Percentiles rank a stretch among this genome's conserved stretches.
These are phyloP conservation scores for Echiichthys vipera DNA, from an alignment of 2,797 vertebrate genomes.

Conservation along the genomic window DNA sequence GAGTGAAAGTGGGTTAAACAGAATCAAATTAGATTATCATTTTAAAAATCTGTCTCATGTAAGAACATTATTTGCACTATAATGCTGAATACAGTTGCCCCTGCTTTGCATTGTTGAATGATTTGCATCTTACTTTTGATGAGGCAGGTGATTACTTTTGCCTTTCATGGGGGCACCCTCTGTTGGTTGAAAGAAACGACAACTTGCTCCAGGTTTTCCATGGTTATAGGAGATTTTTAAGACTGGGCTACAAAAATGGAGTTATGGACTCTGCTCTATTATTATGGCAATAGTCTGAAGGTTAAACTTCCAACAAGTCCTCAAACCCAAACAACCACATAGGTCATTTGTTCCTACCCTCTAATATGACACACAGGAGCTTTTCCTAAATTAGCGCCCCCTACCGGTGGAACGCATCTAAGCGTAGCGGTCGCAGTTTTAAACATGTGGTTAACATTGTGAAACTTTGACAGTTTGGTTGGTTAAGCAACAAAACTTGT, in stretches of 20 bases:
- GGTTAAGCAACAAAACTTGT: too few species aligned
- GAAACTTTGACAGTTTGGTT: too few species aligned
- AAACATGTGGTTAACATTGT: too few species aligned
- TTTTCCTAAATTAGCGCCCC: too few species aligned
- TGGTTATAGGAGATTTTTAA: not conserved
- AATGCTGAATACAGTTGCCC: not conserved
- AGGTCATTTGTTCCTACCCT: too few species aligned
- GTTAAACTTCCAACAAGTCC: too few species aligned
- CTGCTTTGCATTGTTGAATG: not conserved
- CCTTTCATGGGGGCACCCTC: conserved; percentile 29
- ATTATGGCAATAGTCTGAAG: not conserved
- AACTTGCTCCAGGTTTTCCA: not conserved
- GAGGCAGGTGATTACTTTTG: not conserved
- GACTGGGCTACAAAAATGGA: not conserved
- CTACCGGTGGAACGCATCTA: too few species aligned
- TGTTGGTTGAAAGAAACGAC: conserved; percentile 31
- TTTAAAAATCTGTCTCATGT: not conserved
- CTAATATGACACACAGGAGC: too few species aligned
- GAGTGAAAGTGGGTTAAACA: not conserved
- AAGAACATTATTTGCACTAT: not conserved
- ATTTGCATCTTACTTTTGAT: not conserved
- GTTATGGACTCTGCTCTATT: too few species aligned
- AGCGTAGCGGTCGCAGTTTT: too few species aligned
- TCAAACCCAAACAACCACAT: too few species aligned
- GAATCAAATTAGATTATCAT: not conserved